A percentile compares a stretch with the other conserved stretches of the same genome.
These are phyloP conservation scores for Pavo muticus DNA, from an alignment of 2,113 vertebrate species.

Conservation along the genomic window DNA sequence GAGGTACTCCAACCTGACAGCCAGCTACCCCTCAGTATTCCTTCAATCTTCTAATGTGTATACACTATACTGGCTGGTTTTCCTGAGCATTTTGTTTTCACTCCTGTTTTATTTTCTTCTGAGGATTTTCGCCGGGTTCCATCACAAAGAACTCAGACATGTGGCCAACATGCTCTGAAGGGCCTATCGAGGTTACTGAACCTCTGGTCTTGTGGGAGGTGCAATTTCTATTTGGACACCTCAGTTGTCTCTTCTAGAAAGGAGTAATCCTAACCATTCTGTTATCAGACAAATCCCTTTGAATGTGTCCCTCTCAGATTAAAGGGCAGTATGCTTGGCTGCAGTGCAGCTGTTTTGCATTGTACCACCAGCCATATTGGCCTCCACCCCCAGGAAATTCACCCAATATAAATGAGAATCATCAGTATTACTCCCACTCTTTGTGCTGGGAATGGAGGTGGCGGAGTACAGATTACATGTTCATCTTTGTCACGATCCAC, in stretches of 20 bases:
- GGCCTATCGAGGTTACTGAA: not conserved
- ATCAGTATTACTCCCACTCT: slow-evolving; percentile 35
- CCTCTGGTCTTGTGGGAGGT: slow-evolving; percentile 19
- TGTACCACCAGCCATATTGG: not conserved
- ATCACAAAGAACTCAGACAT: not conserved
- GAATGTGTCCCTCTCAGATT: slow-evolving; percentile 33
- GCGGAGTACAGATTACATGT: not conserved
- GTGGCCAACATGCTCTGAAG: not conserved
- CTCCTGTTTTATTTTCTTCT: not conserved
- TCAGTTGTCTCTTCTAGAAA: slow-evolving; percentile 44
- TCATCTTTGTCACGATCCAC: not conserved
- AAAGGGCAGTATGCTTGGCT: slow-evolving; percentile 51
- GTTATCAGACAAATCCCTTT: slow-evolving; percentile 55
- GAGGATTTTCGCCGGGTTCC: not conserved
- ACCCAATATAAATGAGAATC: not conserved
- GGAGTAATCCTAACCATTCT: slow-evolving; percentile 20
- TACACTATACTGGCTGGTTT: not conserved
- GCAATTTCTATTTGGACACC: slow-evolving; percentile 34
- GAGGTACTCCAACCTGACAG: not conserved
- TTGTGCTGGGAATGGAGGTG: not conserved
- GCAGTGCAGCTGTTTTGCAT: slow-evolving; percentile 26
- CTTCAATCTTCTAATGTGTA: not conserved
- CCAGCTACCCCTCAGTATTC: not conserved
- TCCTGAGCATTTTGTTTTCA: not conserved
- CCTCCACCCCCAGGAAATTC: slow-evolving; percentile 54